Evolutionary conservation across 2,888 invertebrate genomes (phyloP).

Genomic region (Hydrotaea cyrtoneurina): DNA sequence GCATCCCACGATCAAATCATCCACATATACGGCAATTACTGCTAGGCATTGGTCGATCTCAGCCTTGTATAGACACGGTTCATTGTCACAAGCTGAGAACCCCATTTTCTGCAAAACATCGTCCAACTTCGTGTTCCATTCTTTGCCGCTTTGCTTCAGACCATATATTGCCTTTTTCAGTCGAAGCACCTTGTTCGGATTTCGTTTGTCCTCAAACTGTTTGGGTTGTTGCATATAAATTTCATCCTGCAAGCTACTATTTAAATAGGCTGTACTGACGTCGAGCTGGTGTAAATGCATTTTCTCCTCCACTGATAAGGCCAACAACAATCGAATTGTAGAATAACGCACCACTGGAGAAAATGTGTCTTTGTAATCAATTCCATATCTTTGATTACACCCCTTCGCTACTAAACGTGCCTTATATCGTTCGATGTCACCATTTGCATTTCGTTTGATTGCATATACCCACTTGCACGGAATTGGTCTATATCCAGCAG

Average conservation of each 20-base stretch:
- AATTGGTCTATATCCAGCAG: background rate
- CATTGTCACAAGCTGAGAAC: constrained; percentile 5
- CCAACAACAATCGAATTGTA: background rate
- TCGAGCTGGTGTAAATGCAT: constrained; percentile 59
- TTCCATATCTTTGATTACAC: background rate
- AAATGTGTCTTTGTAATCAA: background rate
- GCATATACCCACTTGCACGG: constrained; percentile 33
- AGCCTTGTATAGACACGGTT: constrained; percentile 48
- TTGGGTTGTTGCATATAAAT: constrained; percentile 50
- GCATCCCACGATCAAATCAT: constrained; percentile 38
- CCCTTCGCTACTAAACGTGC: background rate
- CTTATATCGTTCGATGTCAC: background rate
- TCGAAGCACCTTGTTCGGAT: constrained; percentile 53
- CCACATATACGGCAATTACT: constrained; percentile 49
- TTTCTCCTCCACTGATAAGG: background rate
- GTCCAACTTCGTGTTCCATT: constrained; percentile 59
- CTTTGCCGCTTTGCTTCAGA: constrained; percentile 58
- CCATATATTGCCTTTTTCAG: constrained; percentile 51
- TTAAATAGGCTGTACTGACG: constrained; percentile 62
- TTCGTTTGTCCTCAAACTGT: constrained; percentile 1
- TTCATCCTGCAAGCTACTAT: constrained; percentile 57
- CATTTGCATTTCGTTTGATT: background rate
- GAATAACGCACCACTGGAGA: constrained; percentile 56
- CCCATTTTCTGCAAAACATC: constrained; percentile 43
- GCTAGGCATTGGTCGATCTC: constrained; percentile 3